Evolutionary conservation across 2,113 vertebrate species (phyloP), one percentile per base, ranked within the genome.

Genomic region (Himantopus leucocephalus): DNA sequence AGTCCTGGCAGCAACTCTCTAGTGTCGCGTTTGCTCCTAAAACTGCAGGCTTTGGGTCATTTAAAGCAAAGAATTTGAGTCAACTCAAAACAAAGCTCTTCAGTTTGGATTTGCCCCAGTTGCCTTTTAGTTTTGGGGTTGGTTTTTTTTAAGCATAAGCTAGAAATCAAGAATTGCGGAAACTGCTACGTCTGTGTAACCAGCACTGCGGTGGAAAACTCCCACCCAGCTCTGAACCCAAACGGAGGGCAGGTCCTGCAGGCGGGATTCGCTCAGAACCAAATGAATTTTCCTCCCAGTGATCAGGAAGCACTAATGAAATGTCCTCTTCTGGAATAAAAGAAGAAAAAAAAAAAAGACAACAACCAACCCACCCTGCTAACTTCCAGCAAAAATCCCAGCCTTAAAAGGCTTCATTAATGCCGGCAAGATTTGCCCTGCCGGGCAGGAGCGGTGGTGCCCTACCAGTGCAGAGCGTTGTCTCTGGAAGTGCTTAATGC

Each of bases 401-500:
- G 55, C 52, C 13, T 56, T 66, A 47, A 88, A 70, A 92, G 73
- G 17, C 29, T 83, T 85, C 62, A n/a, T 21, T 60, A 85, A 70
- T 10, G 17, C 66, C 88, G 60, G 37, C 27, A 66, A 64, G 29
- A 39, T 60, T 26, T 92, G 62, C 45, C 68, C 43, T 71, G 30
- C 41, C 35, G 71, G 63, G 48, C 67, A 47, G 56, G 59, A 74
- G 81, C 29, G 59, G 29, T 14, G 21, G 18, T 94, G 80, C 63
- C 68, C 86, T 86, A n/a, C 88, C 43, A 80, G 63, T 4, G 21
- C 68, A 59, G 37, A 95, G 58, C 11, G 2, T 27, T 87, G 47
- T 60, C 80, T 73, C 81, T 90, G 92, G 71, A 96, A 91, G 63
- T 91, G 83, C 83, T 76, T 88, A 41, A 77, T 90, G 83, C 81